Base-by-base conservation (phyloP, 2,113 vertebrate species). In the Gymnorhina tibicen region DNA sequence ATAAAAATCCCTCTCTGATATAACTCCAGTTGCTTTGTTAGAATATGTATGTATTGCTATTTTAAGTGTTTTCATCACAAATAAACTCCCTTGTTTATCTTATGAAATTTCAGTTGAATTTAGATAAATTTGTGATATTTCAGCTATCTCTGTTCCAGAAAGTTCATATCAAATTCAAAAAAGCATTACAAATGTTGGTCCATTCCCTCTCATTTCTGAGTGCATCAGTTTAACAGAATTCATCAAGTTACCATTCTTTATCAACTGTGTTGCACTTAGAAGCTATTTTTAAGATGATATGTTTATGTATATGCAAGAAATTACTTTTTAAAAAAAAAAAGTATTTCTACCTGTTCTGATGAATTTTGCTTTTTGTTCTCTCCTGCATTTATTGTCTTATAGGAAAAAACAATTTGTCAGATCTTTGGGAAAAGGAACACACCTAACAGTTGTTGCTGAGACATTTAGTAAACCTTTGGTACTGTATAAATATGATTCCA, bases 401-500 rank as follows among this genome's bases (percentile, higher is more conserved):
- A 91, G 87, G 69, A 89, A 87, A 91, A 94, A 95, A 52, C 32
- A 67, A 30, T 82, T 91, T 93, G 19, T 94, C 62, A 95, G 74
- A 81, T 94, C 66, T 93, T 87, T 93, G 85, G 74, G 74, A 64
- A 90, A 75, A 90, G 52, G 90, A 95, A 63, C 69, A 79, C 35
- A 55, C 23, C 52, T 64, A 93, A 68, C 52, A 11, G 4, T 85
- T 89, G 56, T 93, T 91, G 53, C 90, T 93, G 90, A 91, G 85
- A 68, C 70, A 85, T 76, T 93, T 94, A 93, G 47, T 91, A 96
- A 78, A 72, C 3, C 0, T 91, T 94, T 93, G 81, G 69, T 95
- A 78, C 73, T 91, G 66, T 87, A 85, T 87, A 87, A 87, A 82
- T 82, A 60, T 24, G 76, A 91, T 85, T 93, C 49, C 62, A 79